Conservation (phyloP, 2,113 vertebrate genomes). For the Phrynocephalus versicolor region DNA sequence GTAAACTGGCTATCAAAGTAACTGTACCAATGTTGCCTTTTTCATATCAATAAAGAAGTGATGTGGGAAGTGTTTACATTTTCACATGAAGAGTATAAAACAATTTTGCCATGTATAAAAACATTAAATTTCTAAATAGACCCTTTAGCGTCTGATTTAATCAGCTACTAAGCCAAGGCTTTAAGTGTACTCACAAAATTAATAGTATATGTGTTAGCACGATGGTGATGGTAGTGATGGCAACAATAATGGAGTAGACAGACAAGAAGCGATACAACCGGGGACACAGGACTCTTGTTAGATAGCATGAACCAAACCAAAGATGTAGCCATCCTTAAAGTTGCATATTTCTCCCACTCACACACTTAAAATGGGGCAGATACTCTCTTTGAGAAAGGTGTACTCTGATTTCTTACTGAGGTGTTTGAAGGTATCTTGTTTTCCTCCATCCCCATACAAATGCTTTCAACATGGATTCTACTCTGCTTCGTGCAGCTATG, state of each 20-base stretch:
- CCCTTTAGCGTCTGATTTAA: neutral
- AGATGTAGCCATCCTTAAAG: neutral
- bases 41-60: conserved; percentile 7
- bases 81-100: neutral
- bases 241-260: neutral
- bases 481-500: neutral
- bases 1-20: conserved; percentile 72
- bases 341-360: neutral
- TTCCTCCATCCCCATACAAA: neutral
- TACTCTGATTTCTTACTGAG: neutral
- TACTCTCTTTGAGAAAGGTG: neutral
- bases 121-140: neutral
- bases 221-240: neutral
- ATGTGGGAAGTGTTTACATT: neutral
- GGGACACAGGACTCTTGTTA: neutral
- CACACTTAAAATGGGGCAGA: neutral
- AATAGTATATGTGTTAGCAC: neutral
- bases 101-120: neutral
- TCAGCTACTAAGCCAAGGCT: neutral
- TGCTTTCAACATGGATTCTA: neutral
- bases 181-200: neutral
- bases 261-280: neutral
- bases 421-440: neutral
- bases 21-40: conserved; percentile 23
- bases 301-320: neutral